Conservation (phyloP, 1,140 invertebrate species). For the Eulimnadia texana region DNA sequence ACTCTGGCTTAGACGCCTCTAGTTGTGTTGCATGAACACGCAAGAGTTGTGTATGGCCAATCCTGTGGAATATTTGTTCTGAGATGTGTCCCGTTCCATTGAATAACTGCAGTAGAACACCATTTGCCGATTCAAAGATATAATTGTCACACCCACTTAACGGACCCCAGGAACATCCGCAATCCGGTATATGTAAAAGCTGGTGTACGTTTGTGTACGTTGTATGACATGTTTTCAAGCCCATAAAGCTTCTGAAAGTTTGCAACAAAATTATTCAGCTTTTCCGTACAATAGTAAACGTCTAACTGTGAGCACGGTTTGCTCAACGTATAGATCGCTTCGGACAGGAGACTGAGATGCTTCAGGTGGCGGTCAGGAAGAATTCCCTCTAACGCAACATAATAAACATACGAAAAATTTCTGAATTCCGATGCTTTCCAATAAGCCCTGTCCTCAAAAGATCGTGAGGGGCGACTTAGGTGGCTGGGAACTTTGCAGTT, state of each 20-base stretch:
- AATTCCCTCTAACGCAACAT: neutral
- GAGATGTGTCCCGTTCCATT: neutral
- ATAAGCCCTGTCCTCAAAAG: neutral
- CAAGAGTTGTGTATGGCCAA: neutral
- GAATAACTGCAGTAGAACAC: neutral
- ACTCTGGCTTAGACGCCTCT: neutral
- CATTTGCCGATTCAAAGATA: neutral
- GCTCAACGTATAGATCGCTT: neutral
- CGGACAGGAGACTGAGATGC: neutral
- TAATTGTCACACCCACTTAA: neutral
- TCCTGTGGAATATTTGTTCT: neutral
- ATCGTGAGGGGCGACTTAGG: neutral
- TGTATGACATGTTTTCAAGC: neutral
- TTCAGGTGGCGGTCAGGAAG: neutral
- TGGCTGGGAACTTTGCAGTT: neutral
- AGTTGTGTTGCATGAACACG: neutral
- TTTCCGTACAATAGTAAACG: neutral
- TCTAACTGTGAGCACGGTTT: neutral
- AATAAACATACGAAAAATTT: neutral
- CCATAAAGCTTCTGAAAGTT: neutral
- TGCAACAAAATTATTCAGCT: too few species aligned
- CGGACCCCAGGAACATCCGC: neutral
- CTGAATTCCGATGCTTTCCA: neutral
- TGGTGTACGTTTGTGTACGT: neutral
- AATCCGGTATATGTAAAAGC: neutral